A percentile compares a stretch with the other conserved stretches of the same genome.
Evolutionary conservation across 2,113 vertebrate species (phyloP).

Genomic region (Heteronetta atricapilla): DNA sequence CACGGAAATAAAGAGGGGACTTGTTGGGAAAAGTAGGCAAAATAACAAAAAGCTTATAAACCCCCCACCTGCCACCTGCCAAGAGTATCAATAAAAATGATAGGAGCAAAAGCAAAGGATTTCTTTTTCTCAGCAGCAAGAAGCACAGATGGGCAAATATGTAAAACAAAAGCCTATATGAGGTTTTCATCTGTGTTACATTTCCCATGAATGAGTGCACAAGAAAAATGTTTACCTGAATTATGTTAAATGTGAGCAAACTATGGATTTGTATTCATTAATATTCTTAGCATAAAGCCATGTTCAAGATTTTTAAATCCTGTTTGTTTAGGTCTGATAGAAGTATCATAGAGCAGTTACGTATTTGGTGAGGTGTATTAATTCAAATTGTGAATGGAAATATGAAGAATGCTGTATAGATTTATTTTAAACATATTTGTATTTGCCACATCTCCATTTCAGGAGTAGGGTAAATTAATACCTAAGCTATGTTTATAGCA

Average conservation of each 20-base stretch:
- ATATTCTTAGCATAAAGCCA: background rate
- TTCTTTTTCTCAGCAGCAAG: background rate
- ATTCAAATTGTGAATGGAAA: background rate
- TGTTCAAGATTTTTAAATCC: background rate
- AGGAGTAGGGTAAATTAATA: background rate
- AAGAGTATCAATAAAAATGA: background rate
- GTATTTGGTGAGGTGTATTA: background rate
- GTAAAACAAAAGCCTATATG: background rate
- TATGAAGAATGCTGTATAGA: background rate
- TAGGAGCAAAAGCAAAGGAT: background rate
- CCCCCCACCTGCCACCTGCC: background rate
- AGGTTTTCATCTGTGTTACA: background rate
- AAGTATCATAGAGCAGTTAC: background rate
- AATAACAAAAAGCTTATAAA: conserved; percentile 1
- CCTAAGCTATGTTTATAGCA: conserved; percentile 4
- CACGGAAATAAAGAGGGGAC: background rate
- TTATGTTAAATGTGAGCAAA: conserved; percentile 36
- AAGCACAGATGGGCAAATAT: conserved; percentile 23
- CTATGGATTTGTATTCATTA: conserved; percentile 19
- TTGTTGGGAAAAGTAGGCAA: background rate
- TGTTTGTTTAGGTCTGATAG: background rate
- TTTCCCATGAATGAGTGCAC: background rate
- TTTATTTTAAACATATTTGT: background rate
- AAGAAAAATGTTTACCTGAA: conserved; percentile 15
- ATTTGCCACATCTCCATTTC: background rate